Evolutionary conservation across 2,888 invertebrate genomes (phyloP).

Genomic region (Cecidostiba fungosa): DNA sequence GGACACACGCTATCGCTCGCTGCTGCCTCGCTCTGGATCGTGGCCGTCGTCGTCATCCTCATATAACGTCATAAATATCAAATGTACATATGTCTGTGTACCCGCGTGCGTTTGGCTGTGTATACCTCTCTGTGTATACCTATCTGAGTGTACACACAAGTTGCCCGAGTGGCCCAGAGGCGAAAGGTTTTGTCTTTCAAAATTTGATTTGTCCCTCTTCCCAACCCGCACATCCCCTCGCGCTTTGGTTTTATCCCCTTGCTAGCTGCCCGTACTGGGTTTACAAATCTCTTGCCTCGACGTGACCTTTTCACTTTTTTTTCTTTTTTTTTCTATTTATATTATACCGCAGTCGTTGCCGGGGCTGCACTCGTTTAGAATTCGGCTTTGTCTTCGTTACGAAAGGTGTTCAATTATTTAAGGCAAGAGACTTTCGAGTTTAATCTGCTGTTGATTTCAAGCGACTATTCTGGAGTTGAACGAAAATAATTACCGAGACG

Average conservation of each 20-base stretch:
- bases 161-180: constrained; percentile 27
- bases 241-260: background rate
- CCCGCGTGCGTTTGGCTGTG: background rate
- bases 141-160: constrained; percentile 5
- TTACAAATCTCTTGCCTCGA: background rate
- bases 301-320: background rate
- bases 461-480: no score
- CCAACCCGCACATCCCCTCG: background rate
- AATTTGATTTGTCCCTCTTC: constrained; percentile 52
- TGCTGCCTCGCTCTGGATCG: constrained; percentile 8
- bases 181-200: constrained; percentile 56
- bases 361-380: background rate
- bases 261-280: background rate
- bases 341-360: background rate
- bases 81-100: constrained; percentile 37
- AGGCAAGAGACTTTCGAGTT: background rate
- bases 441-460: no score
- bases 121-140: background rate
- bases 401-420: constrained; percentile 43
- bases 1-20: constrained; percentile 55
- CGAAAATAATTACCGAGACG: no score
- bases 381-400: constrained; percentile 26
- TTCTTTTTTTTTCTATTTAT: background rate
- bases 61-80: constrained; percentile 60
- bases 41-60: constrained; percentile 8